Base-by-base conservation (phyloP, 1,140 invertebrate genomes). In the Drosophila micromelanica region DNA sequence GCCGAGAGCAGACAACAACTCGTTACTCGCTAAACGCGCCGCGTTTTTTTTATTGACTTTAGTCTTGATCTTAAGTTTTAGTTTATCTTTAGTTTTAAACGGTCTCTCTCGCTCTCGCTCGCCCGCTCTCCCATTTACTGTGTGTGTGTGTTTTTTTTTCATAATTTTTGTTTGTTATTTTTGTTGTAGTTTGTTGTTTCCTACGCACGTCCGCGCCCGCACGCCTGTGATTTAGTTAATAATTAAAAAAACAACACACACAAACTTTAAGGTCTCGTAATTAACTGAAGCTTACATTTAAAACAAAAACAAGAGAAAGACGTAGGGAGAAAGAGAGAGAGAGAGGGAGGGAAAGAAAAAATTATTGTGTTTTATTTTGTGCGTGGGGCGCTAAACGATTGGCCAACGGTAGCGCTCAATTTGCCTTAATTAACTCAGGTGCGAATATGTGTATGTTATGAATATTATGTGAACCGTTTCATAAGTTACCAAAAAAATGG, bases 381-480 rank as follows among this genome's bases (percentile, higher is more conserved):
- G 71, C 71, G 71, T 72, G 69, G 42, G 51, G 49, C 63, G 61
- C 67, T 70, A 70, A 70, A 55, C 67, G 60, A 63, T 71, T 71
- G 60, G 68, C 68, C 27, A 71, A 71, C 68, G 70, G 63, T 63
- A 73, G 15, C 30, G 46, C 20, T 55, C 56, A 73, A 81, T 81
- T 81, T 63, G 63, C 65, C 65, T 71, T 84, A 82, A 82, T 82
- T 67, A 78, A 57, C 52, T 52, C 62, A 81, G 75, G 79, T 81
- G 79, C 60, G 79, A 72, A 72, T 67, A 65, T 48, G 35, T 71
- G 43, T 49, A 63, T 64, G 20, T 64, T 42, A 48, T 38, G 55
- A 23, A 42, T 67, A 73, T 81, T 65, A 48, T 78, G 76, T 67
- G 17, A 48, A 30, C 20, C 43, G 57, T 59, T 67, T 67, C 37